Evolutionary conservation across 1,140 invertebrate species (phyloP), one percentile per base, ranked within the genome.

Genomic region (Achroia grisella): DNA sequence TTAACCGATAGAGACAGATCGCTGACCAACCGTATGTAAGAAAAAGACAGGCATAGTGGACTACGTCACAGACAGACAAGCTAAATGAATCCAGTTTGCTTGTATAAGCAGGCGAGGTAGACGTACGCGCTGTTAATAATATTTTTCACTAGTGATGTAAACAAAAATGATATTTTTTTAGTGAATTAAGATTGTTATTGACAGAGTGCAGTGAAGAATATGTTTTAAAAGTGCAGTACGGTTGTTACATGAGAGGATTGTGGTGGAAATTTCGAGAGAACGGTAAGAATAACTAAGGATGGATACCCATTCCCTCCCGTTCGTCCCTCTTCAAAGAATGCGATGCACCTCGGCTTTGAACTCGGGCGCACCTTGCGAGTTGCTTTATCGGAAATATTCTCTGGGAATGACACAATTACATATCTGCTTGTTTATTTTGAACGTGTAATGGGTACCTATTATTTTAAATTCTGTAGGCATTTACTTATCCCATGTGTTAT

Each of bases 31-130:
- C 23, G 6, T 4, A 15, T 43, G 67, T 27, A 41, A 33, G 60
- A 84, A 48, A 62, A 70, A 63, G 79, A 72, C 41, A 61, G 59
- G 71, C 52, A 82, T 71, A 78, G 75, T 70, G 79, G 74, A 71
- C 73, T 74, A 73, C 71, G 68, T 64, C 67, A 63, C 57, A 62
- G 44, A 55, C 52, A 57, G 52, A 55, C 67, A 64, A 63, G 58
- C 60, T 69, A 63, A 75, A 72, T 70, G 69, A 65, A 78, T 74
- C 77, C 73, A 84, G 79, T 84, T 84, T 78, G 66, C 60, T 74
- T 71, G 68, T 71, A 69, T 71, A 62, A 48, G 62, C 69, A 62
- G 66, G 68, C 53, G 48, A 56, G 52, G 62, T 63, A 62, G 73
- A 61, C 66, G 78, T 82, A 70, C 61, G 42, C 57, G 48, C 59